Evolutionary conservation across 2,797 vertebrate species (phyloP), one percentile per base, ranked within the genome.

Genomic region (Pelochelys cantorii): DNA sequence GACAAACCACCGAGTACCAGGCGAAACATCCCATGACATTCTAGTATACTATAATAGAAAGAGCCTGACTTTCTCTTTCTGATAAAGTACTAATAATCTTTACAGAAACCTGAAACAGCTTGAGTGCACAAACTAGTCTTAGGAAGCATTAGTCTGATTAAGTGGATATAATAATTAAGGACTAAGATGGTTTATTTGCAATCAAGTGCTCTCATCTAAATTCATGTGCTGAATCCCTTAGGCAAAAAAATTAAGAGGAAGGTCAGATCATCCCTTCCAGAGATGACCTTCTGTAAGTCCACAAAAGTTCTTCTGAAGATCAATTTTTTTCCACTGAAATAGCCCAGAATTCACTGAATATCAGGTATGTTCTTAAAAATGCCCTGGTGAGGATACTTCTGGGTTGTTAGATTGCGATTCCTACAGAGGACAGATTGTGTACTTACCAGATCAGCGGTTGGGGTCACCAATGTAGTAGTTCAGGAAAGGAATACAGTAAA

Each of bases 31-130:
- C 31, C 31, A 74, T 14, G 20, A 42, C 5, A 37, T 42, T 92
- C 95, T 42, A 91, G 80, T 86, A 42, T 85, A 42, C 93, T 94
- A 86, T 42, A 75, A 75, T 75, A 23, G 34, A 42, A 57, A 13
- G 91, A 91, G 82, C 86, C 94, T 96, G 56, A 83, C 88, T 93
- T 93, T 92, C 22, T 25, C 90, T 93, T 95, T 91, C 89, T 92
- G 71, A 6, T 75, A 74, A 74, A 74, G 11, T 74, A 42, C 34
- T 74, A 75, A 81, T 0, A 4, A 57, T 79, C 23, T 5, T 83
- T 93, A 68, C 91, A 94, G 96, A 97, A 97, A 95, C 85, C 96
- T 97, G 87, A 48, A 48, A 48, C 3, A 94, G 96, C 92, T 57
- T 95, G 90, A 80, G 86, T 96, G 93, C 94, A 57, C 84, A 75